Percentiles rank a stretch among this genome's conserved stretches.
Conservation (phyloP, 2,113 vertebrate genomes). For the Melanotaenia duboulayi region DNA sequence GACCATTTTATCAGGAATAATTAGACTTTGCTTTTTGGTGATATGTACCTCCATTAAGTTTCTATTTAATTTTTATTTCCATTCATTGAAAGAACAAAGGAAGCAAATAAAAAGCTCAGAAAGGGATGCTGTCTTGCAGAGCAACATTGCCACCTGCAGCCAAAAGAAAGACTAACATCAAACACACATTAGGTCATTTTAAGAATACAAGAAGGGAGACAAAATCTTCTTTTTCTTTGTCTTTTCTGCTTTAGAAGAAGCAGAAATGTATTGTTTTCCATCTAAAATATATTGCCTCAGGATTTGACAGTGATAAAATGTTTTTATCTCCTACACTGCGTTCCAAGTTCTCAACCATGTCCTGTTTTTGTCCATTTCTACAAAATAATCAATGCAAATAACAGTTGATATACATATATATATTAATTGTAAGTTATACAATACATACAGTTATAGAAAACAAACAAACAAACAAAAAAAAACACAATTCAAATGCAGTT, state of each 20-base stretch:
- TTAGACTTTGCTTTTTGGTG: slow-evolving; percentile 18
- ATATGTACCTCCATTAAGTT: slow-evolving; percentile 13
- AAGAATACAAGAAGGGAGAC: background rate
- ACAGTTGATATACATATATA: too few species aligned
- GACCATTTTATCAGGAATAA: slow-evolving; percentile 30
- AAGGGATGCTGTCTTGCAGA: background rate
- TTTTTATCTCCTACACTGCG: too few species aligned
- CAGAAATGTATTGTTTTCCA: background rate
- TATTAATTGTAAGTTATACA: too few species aligned
- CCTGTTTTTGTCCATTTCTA: too few species aligned
- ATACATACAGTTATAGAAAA: too few species aligned
- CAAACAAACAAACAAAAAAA: too few species aligned
- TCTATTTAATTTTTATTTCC: slow-evolving; percentile 15
- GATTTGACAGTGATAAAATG: too few species aligned
- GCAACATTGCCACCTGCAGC: slow-evolving; percentile 71
- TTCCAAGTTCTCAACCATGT: too few species aligned
- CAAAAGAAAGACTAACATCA: background rate
- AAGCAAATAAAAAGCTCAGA: background rate
- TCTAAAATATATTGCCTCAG: background rate
- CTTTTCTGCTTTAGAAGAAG: background rate
- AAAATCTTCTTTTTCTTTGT: too few species aligned
- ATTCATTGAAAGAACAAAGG: slow-evolving; percentile 54
- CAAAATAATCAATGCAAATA: too few species aligned
- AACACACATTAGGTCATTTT: background rate
- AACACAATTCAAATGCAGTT: too few species aligned